Base-by-base conservation (phyloP, 2,888 invertebrate species). In the Alloscopus bannaensis region DNA sequence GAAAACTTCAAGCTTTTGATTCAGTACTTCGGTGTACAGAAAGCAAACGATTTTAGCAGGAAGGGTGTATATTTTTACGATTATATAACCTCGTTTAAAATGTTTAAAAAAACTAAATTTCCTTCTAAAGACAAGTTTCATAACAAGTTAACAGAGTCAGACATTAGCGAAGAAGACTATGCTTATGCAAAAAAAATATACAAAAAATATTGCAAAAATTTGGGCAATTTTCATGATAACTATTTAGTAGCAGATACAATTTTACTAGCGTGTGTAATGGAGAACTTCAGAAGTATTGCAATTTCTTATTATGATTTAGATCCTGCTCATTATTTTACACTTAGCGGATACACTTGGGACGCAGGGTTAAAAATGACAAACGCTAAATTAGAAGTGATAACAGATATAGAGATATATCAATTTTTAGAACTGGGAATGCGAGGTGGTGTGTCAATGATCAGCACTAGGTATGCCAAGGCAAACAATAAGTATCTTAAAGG, bases 331-430 rank as follows among this genome's bases (percentile, higher is more conserved):
- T 36, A 36, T 36, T 36, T 36, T 13, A 36, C 8, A 11, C 29
- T 24, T 18, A 24, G 50, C n/a, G 66, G 66, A 2, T 47, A 24
- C 4, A 26, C 47, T 18, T 50, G 22, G 26, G 66, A 66, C 50
- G 50, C 47, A 24, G 66, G 50, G 1, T 26, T 66, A 26, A 22
- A 24, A 45, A 50, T 24, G 8, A 66, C 66, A 24, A 28, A 50
- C 13, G 29, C 70, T 18, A 59, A 70, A 50, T n/a, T 80, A 13
- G 80, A 80, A 6, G 36, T n/a, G n/a, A 6, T 68, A 1, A 52
- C 68, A 18, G n/a, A 36, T 55, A n/a, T 55, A 18, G 36, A 26
- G 29, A 50, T 52, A 36, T 52, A 55, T 55, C 6, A 29, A 31
- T 29, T 52, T 26, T 8, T 68, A 11, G 68, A 68, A 18, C 1